Base-by-base conservation (phyloP, 2,888 invertebrate species). In the Callinectes sapidus region DNA sequence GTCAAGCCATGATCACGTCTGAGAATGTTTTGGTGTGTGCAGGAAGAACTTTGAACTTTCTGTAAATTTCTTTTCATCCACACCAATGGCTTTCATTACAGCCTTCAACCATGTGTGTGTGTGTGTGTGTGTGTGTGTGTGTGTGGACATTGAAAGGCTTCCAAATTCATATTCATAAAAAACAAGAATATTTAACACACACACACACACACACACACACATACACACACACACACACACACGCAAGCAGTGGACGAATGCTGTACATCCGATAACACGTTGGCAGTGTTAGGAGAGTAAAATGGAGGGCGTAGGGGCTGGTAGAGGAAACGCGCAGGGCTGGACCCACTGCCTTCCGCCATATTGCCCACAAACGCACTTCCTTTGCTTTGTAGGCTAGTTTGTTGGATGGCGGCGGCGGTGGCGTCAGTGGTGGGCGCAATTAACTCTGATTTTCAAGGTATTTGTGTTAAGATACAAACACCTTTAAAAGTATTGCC, bases 341-440 rank as follows among this genome's bases (percentile, higher is more conserved):
- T 81, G 81, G n/a, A 81, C 81, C 35, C 81, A 81, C 35, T 81
- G 35, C 81, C 81, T 81, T 81, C 81, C 81, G 35, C 35, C 81
- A 81, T 81, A 81, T 81, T 81, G 81, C 81, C 81, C 81, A 32
- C 81, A 35, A 81, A 81, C 81, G 35, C 81, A 81, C 81, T 81
- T 81, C 81, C 81, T 35, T 35, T 81, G 81, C 81, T 81, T 35
- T 81, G 81, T 81, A 18, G 32, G 16, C n/a, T 35, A 32, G 81
- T 35, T 32, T 35, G 81, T 32, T 35, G 81, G 35, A n/a, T n/a
- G 71, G 71, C 10, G 71, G 71, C n/a, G 71, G 71, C n/a, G 28
- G 71, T 28, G 71, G 71, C 23, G 71, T 10, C 23, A 23, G 71
- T 71, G 71, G 71, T 71, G 71, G 10, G 16, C 1, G 71, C 8